Evolutionary conservation across 1,140 invertebrate genomes (phyloP), one percentile per base, ranked within the genome.

Genomic region (Drosophila insularis): DNA sequence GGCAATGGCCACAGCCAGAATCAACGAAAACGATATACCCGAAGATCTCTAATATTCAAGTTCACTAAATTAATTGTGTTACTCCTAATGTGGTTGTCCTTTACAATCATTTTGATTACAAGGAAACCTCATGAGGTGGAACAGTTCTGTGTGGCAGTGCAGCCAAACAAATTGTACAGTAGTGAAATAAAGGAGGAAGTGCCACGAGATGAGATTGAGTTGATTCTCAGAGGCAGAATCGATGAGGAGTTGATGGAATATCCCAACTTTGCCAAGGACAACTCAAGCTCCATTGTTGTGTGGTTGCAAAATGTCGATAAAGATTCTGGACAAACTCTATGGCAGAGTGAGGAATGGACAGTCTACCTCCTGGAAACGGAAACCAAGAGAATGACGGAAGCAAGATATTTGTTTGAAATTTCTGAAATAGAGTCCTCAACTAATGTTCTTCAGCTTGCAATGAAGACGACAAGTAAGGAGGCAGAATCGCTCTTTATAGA

Each of bases 401-500:
- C 8, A 2, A 5, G 1, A 0, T 4, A 6, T 11, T 13, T 58
- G 14, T 32, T 35, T 35, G 4, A 35, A 5, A 7, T 35, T 4
- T 35, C 55, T 13, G 8, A 58, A 17, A 17, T 14, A 1, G 13
- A 21, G 1, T 19, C 4, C 2, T 27, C 21, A 4, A 27, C n/a
- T 11, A 3, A 4, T 5, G 5, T 1, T 5, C 23, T 55, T 32
- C 4, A 60, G 19, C 21, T 19, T 10, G 19, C 11, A 6, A 19
- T 31, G 3, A 32, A 4, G 4, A 60, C 10, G 7, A 14, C 23
- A n/a, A 27, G 53, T 50, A 4, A 0, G 37, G 4, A 50, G 0
- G 11, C 4, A 59, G 5, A 46, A 0, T 43, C 74, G 2, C 46
- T 70, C 7, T 39, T 67, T 10, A 7, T 81, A n/a, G 7, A 63